A percentile compares a stretch with the other conserved stretches of the same genome.
phyloP scores from a whole-genome alignment of 92 coral and sea anemone species.

The Phymanthus crucifer region DNA sequence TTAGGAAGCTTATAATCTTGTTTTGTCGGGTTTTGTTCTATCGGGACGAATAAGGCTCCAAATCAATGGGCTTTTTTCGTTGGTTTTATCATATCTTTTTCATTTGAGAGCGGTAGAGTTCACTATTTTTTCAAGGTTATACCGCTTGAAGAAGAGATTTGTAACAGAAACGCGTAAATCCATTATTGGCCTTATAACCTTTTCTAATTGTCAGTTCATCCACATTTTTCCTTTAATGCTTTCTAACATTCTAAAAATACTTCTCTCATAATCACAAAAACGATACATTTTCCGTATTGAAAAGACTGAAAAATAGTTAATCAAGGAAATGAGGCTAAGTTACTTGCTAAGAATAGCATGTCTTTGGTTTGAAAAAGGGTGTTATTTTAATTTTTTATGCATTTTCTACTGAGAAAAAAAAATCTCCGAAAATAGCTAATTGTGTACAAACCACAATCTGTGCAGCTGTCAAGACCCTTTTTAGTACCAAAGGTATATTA shows the following conservation, averaged over 20 bases:
- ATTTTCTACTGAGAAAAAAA: not conserved
- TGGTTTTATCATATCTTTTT: not conserved
- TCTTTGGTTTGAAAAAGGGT: not conserved
- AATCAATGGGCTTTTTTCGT: not conserved
- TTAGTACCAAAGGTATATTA: not conserved
- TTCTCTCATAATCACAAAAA: not conserved
- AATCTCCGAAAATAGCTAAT: not conserved
- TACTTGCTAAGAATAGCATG: not conserved
- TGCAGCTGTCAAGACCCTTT: not conserved
- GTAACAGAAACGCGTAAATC: slow-evolving; percentile 6
- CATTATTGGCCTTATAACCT: slow-evolving; percentile 3
- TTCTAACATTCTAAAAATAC: not conserved
- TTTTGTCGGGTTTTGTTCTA: not conserved
- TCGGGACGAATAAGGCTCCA: not conserved
- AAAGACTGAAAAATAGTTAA: not conserved
- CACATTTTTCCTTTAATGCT: not conserved
- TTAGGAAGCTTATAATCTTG: not conserved
- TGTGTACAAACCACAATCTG: not conserved
- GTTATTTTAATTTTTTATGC: not conserved
- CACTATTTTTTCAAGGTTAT: not conserved
- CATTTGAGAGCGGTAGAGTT: not conserved
- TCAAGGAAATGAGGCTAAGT: not conserved
- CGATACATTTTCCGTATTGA: not conserved
- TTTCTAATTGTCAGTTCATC: slow-evolving; percentile 1
- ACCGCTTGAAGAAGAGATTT: not conserved